phyloP scores from a whole-genome alignment of 2,888 invertebrate genomes.

The Drosophila helvetica region DNA sequence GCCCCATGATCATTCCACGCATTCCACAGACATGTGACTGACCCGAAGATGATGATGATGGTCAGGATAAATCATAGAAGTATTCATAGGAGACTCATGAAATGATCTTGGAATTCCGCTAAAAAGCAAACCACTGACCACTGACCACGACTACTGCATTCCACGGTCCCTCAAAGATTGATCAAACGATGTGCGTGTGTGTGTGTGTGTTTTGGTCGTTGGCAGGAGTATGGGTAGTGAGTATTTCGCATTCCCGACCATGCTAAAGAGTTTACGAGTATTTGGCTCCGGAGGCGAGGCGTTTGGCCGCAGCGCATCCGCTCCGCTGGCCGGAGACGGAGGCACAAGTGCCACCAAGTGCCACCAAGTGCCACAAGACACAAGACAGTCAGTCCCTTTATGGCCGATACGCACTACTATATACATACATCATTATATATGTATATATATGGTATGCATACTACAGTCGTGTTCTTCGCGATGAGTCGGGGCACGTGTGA shows the following conservation, averaged over 20 bases:
- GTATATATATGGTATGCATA: conserved; percentile 38
- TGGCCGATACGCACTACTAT: not conserved
- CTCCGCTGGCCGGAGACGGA: not conserved
- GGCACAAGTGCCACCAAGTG: too few relatives aligned
- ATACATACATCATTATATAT: conserved; percentile 55
- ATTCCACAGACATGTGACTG: not conserved
- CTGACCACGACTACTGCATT: not conserved
- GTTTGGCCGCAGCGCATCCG: too few relatives aligned
- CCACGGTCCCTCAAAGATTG: not conserved
- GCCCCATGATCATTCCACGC: not conserved
- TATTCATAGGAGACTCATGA: not conserved
- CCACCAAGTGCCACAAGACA: too few relatives aligned
- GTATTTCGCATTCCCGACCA: not conserved
- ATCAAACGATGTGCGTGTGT: not conserved
- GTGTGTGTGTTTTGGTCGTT: too few relatives aligned
- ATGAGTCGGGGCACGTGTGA: conserved; percentile 64
- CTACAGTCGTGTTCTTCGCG: conserved; percentile 24
- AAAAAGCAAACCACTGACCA: not conserved
- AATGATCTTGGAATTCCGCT: not conserved
- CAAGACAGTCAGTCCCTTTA: not conserved
- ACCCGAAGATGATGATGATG: not conserved
- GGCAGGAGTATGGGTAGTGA: too few relatives aligned
- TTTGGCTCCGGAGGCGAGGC: too few relatives aligned
- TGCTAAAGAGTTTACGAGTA: not conserved
- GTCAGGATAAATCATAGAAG: not conserved